These are phyloP conservation scores for Beris chalybata DNA, from an alignment of 2,888 invertebrate species.

Conservation along the genomic window DNA sequence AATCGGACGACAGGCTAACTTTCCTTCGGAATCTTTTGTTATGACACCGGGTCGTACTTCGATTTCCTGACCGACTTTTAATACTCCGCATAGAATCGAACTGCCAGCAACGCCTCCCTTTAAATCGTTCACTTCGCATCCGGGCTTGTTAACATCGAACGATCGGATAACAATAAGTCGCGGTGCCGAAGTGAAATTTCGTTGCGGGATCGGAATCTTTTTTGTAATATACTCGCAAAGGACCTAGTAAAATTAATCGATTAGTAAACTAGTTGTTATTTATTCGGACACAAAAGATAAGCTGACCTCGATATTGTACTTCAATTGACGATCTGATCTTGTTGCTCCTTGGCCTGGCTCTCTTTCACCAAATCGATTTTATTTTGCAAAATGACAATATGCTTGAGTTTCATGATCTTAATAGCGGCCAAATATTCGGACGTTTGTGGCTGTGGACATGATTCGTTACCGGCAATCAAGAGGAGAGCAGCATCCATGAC, in stretches of 20 bases:
- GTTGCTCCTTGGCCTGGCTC: conserved; percentile 97
- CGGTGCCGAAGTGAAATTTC: conserved; percentile 94
- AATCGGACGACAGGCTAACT: conserved; percentile 93
- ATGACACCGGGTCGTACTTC: conserved; percentile 97
- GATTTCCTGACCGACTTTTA: conserved; percentile 98
- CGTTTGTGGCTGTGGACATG: conserved; percentile 99
- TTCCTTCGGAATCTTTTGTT: conserved; percentile 94
- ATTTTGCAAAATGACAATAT: conserved; percentile 97
- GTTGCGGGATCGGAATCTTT: conserved; percentile 93
- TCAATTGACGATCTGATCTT: conserved; percentile 98
- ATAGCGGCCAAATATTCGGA: conserved; percentile 99
- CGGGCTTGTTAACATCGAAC: conserved; percentile 99
- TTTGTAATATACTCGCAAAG: conserved; percentile 98
- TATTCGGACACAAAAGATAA: neutral
- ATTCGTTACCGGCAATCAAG: conserved; percentile 95
- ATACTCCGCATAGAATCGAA: conserved; percentile 92
- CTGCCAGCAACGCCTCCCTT: conserved; percentile 99
- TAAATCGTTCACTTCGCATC: conserved; percentile 96
- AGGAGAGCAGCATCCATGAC: conserved; percentile 99
- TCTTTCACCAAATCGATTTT: conserved; percentile 99
- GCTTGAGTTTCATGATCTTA: conserved; percentile 99
- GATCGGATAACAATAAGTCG: conserved; percentile 94
- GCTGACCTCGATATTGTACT: conserved; percentile 95
- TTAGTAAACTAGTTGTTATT: neutral
- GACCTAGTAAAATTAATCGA: conserved; percentile 52